Percentiles rank a stretch among this genome's conserved stretches.
These are phyloP conservation scores for Drosophila demipolita DNA, from an alignment of 2,888 invertebrate species.

Conservation along the genomic window DNA sequence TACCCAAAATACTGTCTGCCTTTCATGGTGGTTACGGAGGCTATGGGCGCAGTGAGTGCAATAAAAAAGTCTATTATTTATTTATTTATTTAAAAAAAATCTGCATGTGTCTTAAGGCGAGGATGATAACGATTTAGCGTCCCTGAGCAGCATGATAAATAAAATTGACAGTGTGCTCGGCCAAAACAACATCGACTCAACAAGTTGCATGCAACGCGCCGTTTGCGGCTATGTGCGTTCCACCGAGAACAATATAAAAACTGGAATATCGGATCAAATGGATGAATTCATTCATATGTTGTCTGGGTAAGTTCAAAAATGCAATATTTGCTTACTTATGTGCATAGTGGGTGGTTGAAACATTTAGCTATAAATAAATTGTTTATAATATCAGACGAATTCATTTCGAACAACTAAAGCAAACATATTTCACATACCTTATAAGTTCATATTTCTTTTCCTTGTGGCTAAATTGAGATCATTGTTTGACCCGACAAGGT, in stretches of 20 bases:
- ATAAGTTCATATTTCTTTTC: neutral
- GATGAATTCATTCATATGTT: constrained; percentile 88
- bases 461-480: neutral
- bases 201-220: constrained; percentile 89
- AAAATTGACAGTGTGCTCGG: constrained; percentile 89
- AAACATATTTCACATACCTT: neutral
- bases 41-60: constrained; percentile 88
- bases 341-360: constrained; percentile 25
- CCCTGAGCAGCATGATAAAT: constrained; percentile 88
- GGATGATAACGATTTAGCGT: constrained; percentile 86
- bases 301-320: constrained; percentile 86
- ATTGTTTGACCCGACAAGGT: neutral
- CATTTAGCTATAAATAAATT: constrained; percentile 45
- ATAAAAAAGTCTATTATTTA: neutral
- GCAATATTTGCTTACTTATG: constrained; percentile 36
- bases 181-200: constrained; percentile 90
- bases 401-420: constrained; percentile 16
- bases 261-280: constrained; percentile 88
- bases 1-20: constrained; percentile 91
- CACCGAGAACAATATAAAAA: constrained; percentile 88
- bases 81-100: neutral
- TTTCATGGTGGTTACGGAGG: constrained; percentile 88
- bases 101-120: constrained; percentile 85
- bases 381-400: constrained; percentile 37
- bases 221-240: constrained; percentile 90